Evolutionary conservation across 1,140 invertebrate species (phyloP).

Genomic region (Trachelipus rathkii): DNA sequence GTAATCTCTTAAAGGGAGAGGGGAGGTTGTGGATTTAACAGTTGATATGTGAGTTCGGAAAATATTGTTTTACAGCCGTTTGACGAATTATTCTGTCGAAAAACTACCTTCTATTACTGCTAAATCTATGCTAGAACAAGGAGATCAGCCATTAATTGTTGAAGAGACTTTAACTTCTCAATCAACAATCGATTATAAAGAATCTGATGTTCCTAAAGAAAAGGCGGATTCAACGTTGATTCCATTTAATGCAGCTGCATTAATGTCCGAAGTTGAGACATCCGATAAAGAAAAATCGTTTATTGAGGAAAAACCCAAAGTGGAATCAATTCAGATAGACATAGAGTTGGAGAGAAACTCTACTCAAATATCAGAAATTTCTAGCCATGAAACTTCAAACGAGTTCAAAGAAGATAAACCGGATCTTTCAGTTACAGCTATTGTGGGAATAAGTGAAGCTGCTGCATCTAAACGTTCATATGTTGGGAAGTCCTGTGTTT

Average conservation of each 20-base stretch:
- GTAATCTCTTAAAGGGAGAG: too few species aligned
- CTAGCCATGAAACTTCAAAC: constrained; percentile 31
- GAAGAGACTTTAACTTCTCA: constrained; percentile 30
- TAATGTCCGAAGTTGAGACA: constrained; percentile 39
- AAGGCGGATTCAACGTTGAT: constrained; percentile 37
- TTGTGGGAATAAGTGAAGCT: not conserved
- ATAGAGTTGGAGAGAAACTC: constrained; percentile 30
- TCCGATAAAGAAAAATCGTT: constrained; percentile 41
- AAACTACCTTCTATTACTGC: constrained; percentile 42
- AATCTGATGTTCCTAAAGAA: constrained; percentile 16
- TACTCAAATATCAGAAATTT: constrained; percentile 32
- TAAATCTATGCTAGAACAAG: constrained; percentile 19
- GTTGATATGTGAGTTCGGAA: too few species aligned
- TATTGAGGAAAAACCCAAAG: constrained; percentile 27
- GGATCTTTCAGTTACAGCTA: constrained; percentile 23
- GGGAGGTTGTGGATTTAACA: too few species aligned
- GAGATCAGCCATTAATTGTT: constrained; percentile 30
- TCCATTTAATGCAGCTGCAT: constrained; percentile 35
- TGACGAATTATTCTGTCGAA: constrained; percentile 54
- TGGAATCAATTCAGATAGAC: constrained; percentile 23
- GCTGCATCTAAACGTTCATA: too few species aligned
- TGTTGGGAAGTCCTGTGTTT: too few species aligned
- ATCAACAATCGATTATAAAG: constrained; percentile 27
- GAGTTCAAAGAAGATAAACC: constrained; percentile 12
- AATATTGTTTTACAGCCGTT: too few species aligned